phyloP scores from a whole-genome alignment of 2,888 invertebrate species.

The Parnassius mnemosyne region DNA sequence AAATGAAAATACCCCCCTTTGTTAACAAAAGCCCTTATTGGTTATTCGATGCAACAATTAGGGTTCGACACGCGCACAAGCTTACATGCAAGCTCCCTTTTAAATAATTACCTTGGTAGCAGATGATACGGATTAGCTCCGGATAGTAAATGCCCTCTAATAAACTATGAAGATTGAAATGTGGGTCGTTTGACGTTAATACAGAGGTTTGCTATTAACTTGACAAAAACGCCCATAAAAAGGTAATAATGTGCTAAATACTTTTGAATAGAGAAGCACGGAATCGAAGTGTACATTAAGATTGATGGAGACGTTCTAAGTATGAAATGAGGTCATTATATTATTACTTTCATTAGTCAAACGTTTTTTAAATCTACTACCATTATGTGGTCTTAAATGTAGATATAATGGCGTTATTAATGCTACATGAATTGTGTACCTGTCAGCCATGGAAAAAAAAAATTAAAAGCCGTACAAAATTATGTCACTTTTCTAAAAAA shows the following conservation, averaged over 20 bases:
- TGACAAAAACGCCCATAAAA: slow-evolving; percentile 14
- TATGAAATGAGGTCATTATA: no score
- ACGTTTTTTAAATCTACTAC: no score
- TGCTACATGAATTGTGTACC: no score
- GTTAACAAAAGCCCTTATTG: slow-evolving; percentile 58
- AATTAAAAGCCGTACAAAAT: no score
- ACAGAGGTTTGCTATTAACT: slow-evolving; percentile 11
- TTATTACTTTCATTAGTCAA: no score
- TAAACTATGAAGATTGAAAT: slow-evolving; percentile 43
- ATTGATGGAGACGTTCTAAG: no score
- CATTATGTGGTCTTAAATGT: no score
- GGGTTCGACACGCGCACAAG: slow-evolving; percentile 66
- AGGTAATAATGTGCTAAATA: slow-evolving; percentile 16
- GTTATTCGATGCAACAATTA: slow-evolving; percentile 74
- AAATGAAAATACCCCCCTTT: slow-evolving; percentile 41
- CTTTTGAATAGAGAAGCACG: slow-evolving; percentile 2
- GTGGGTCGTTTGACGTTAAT: slow-evolving; percentile 34
- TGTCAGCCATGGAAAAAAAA: no score
- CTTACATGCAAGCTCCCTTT: slow-evolving; percentile 69
- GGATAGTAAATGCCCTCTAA: slow-evolving; percentile 47
- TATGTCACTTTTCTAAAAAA: no score
- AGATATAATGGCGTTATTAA: no score
- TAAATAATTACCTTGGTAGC: slow-evolving; percentile 77
- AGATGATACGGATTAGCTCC: slow-evolving; percentile 76
- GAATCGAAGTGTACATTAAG: neutral